These are phyloP conservation scores for Liolophura sinensis DNA, from an alignment of 1,140 invertebrate species.

Conservation along the genomic window DNA sequence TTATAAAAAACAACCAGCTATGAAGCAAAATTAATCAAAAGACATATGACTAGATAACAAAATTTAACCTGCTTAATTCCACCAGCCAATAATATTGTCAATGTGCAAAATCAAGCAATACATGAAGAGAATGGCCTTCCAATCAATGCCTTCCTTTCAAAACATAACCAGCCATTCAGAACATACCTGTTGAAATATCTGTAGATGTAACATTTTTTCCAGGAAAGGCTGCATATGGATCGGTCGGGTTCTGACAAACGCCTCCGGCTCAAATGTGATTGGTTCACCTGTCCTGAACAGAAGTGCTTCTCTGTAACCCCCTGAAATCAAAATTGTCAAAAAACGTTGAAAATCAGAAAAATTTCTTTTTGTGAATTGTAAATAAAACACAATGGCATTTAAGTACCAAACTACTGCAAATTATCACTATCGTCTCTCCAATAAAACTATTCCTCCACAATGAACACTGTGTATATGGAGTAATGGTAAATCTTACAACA, in stretches of 20 bases:
- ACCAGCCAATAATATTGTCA: too few relatives aligned
- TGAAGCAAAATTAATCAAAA: too few relatives aligned
- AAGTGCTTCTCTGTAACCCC: slow-evolving; percentile 89
- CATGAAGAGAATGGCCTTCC: too few relatives aligned
- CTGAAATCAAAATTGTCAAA: slow-evolving; percentile 27
- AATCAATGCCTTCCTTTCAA: background rate
- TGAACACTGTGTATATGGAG: too few relatives aligned
- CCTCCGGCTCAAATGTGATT: slow-evolving; percentile 84
- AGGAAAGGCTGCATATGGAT: slow-evolving; percentile 82
- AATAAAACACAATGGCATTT: background rate
- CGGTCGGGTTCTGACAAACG: slow-evolving; percentile 82
- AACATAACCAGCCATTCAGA: background rate
- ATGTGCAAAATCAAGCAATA: too few relatives aligned
- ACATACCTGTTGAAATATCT: slow-evolving; percentile 91
- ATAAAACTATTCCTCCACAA: too few relatives aligned
- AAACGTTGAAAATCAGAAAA: too few relatives aligned
- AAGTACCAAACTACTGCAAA: background rate
- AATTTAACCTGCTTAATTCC: too few relatives aligned
- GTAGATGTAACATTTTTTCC: slow-evolving; percentile 85
- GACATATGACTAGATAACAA: too few relatives aligned
- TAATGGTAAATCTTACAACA: too few relatives aligned
- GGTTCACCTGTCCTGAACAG: slow-evolving; percentile 77
- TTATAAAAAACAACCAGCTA: too few relatives aligned
- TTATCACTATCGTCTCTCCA: background rate
- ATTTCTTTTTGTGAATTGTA: background rate